These are phyloP conservation scores for Babyrousa celebensis DNA, from an alignment of 2,797 vertebrate species.

Conservation along the genomic window DNA sequence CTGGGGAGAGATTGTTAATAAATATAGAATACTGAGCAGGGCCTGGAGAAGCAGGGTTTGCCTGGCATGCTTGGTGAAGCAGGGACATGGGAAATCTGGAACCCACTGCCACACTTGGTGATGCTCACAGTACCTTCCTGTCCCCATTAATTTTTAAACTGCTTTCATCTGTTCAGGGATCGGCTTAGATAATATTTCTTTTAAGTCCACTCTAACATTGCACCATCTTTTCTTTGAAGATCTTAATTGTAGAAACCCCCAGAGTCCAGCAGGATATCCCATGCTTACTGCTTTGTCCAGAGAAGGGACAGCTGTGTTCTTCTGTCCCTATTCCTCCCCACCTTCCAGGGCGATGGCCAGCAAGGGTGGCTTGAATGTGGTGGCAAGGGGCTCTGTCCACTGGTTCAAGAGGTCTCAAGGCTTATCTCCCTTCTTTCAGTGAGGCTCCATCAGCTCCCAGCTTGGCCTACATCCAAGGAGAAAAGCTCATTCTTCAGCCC, in stretches of 20 bases:
- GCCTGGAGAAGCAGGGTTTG: background rate
- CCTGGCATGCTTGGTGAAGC: background rate
- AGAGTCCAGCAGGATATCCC: background rate
- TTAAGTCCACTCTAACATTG: background rate
- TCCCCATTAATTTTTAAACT: background rate
- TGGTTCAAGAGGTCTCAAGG: background rate
- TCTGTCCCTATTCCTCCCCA: background rate
- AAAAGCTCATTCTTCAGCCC: background rate
- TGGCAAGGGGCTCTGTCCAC: background rate
- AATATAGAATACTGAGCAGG: conserved; percentile 64
- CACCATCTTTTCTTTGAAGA: conserved; percentile 27
- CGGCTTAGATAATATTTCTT: conserved; percentile 8
- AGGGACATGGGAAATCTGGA: background rate
- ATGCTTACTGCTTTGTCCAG: background rate
- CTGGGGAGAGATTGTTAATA: conserved; percentile 59
- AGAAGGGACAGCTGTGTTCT: background rate
- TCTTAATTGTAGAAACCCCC: conserved; percentile 19
- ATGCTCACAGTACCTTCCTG: background rate
- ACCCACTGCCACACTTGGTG: background rate
- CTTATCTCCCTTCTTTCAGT: background rate
- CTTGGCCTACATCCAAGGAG: background rate
- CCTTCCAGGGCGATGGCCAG: background rate
- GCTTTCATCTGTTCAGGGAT: conserved; percentile 12
- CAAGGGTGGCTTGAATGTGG: background rate
- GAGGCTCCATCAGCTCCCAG: background rate